phyloP scores from a whole-genome alignment of 2,797 vertebrate genomes.

The Sciurus carolinensis region DNA sequence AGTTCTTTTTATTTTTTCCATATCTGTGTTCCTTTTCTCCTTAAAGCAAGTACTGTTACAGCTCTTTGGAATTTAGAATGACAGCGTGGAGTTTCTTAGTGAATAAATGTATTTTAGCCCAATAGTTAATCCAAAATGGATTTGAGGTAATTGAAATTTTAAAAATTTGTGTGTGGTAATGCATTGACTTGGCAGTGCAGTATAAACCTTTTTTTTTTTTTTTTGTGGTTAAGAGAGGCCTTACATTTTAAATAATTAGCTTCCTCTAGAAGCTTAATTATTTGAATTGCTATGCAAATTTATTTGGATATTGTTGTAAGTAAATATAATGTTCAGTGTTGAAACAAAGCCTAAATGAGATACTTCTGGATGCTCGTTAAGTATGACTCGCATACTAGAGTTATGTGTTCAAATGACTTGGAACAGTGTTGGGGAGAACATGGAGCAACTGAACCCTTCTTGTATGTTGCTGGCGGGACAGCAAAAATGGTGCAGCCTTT shows the following conservation, averaged over 20 bases:
- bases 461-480: not conserved
- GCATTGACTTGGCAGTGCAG: not conserved
- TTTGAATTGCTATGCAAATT: not conserved
- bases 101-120: not conserved
- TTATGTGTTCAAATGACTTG: not conserved
- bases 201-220: not conserved
- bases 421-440: not conserved
- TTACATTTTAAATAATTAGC: not conserved
- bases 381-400: not conserved
- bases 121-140: not conserved
- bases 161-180: not conserved
- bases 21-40: not conserved
- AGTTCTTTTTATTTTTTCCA: not conserved
- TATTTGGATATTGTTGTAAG: not conserved
- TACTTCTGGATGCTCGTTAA: not conserved
- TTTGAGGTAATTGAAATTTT: not conserved
- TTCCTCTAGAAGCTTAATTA: not conserved
- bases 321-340: slow-evolving; percentile 8
- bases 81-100: not conserved
- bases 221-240: not conserved
- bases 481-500: not conserved
- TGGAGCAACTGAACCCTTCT: not conserved
- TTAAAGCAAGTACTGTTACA: not conserved
- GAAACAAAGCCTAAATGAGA: not conserved
- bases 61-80: not conserved